These are phyloP conservation scores for Salpingus planirostris DNA, from an alignment of 2,888 invertebrate species.

Conservation along the genomic window DNA sequence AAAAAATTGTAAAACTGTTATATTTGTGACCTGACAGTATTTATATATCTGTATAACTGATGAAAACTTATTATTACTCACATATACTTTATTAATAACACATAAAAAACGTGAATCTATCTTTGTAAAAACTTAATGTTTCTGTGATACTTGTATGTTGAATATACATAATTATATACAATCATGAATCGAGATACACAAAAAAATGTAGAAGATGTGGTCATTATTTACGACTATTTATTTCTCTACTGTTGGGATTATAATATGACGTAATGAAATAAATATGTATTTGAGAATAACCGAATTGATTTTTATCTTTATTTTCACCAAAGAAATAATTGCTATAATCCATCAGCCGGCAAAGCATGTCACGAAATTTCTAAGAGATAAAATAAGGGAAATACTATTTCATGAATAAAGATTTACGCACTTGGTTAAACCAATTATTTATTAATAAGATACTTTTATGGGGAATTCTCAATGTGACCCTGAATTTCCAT, in stretches of 20 bases:
- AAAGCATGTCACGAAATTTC: too few species aligned
- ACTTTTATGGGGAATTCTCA: too few species aligned
- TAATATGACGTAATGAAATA: constrained; percentile 7
- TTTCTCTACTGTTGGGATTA: constrained; percentile 11
- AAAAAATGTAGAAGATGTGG: constrained; percentile 11
- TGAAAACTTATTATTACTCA: constrained; percentile 1
- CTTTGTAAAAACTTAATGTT: constrained; percentile 19
- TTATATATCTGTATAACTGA: constrained; percentile 13
- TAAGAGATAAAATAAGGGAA: too few species aligned
- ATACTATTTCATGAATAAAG: too few species aligned
- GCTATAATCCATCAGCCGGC: too few species aligned
- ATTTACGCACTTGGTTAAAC: too few species aligned
- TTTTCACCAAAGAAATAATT: too few species aligned
- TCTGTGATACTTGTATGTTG: constrained; percentile 20
- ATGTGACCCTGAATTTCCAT: too few species aligned
- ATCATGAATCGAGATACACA: constrained; percentile 13
- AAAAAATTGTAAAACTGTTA: constrained; percentile 15
- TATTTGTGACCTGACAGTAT: constrained; percentile 17
- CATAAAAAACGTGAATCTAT: constrained; percentile 16
- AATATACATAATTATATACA: constrained; percentile 15
- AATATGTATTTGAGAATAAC: constrained; percentile 5
- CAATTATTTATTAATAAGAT: too few species aligned
- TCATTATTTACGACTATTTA: constrained; percentile 14
- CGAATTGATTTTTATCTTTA: too few species aligned
- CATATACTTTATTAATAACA: constrained; percentile 1